Conservation (phyloP, 2,888 invertebrate genomes). For the Tortricodes alternella region DNA sequence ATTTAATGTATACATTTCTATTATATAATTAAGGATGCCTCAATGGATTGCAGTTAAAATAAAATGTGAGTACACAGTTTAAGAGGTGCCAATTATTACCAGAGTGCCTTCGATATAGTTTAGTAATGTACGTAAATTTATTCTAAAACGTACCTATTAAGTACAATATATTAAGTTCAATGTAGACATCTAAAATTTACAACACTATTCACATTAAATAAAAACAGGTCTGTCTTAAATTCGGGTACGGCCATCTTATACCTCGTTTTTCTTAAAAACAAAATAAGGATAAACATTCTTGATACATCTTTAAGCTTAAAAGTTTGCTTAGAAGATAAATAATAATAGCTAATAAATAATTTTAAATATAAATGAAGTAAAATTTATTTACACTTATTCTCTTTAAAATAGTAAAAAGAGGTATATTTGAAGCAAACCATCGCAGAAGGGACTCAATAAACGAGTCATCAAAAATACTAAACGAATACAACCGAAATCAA, state of each 20-base stretch:
- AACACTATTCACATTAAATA: constrained; percentile 35
- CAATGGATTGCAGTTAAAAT: constrained; percentile 42
- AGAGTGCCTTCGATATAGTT: constrained; percentile 38
- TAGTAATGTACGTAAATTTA: constrained; percentile 32
- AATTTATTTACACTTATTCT: too few relatives aligned
- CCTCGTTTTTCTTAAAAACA: too few relatives aligned
- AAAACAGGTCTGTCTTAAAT: constrained; percentile 8
- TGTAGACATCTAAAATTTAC: constrained; percentile 38
- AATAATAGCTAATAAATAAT: too few relatives aligned
- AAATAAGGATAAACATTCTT: too few relatives aligned
- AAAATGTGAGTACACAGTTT: constrained; percentile 48
- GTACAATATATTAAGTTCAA: constrained; percentile 32
- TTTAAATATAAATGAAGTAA: too few relatives aligned
- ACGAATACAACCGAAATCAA: too few relatives aligned
- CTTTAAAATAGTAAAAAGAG: too few relatives aligned
- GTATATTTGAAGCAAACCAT: too few relatives aligned
- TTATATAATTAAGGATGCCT: constrained; percentile 39
- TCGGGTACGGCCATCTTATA: background rate
- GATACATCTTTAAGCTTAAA: too few relatives aligned
- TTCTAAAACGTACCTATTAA: constrained; percentile 40
- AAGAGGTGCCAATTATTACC: constrained; percentile 48
- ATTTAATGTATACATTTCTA: constrained; percentile 34
- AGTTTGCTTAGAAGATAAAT: too few relatives aligned
- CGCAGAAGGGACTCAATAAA: too few relatives aligned
- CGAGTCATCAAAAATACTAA: too few relatives aligned